phyloP scores from a whole-genome alignment of 2,113 vertebrate species.

The Rhadina sibilatrix region DNA sequence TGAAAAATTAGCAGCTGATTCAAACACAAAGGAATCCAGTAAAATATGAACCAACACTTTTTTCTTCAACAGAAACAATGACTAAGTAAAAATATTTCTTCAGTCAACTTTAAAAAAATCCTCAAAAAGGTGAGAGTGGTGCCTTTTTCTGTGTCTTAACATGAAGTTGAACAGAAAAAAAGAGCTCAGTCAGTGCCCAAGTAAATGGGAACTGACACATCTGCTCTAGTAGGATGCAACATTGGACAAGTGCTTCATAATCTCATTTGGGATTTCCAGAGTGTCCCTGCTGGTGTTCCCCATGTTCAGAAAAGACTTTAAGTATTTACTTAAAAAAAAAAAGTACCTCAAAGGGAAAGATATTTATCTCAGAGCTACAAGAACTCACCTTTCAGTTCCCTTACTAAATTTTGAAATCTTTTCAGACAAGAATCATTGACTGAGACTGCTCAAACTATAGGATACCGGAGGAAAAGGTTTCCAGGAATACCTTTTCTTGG shows the following conservation, averaged over 20 bases:
- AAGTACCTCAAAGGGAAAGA: not conserved
- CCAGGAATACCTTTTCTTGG: not conserved
- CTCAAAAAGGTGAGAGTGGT: not conserved
- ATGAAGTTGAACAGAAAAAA: not conserved
- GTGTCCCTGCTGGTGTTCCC: not conserved
- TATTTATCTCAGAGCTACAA: not conserved
- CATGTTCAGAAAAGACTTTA: not conserved
- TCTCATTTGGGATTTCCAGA: not conserved
- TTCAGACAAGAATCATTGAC: not conserved
- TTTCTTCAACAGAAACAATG: not conserved
- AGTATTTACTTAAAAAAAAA: not conserved
- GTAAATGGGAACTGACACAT: not conserved
- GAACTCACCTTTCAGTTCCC: not conserved
- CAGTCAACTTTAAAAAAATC: not conserved
- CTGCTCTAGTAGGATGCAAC: not conserved
- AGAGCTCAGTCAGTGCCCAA: not conserved
- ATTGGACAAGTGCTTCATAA: not conserved
- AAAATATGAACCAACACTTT: not conserved
- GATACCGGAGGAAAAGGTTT: not conserved
- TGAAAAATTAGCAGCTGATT: slow-evolving; percentile 8
- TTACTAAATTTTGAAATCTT: not conserved
- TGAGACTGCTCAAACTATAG: not conserved
- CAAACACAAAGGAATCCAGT: not conserved
- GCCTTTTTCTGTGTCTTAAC: not conserved
- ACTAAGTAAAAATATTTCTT: not conserved